phyloP scores from a whole-genome alignment of 23 tunicate genomes.

The Trididemnum miniatum region DNA sequence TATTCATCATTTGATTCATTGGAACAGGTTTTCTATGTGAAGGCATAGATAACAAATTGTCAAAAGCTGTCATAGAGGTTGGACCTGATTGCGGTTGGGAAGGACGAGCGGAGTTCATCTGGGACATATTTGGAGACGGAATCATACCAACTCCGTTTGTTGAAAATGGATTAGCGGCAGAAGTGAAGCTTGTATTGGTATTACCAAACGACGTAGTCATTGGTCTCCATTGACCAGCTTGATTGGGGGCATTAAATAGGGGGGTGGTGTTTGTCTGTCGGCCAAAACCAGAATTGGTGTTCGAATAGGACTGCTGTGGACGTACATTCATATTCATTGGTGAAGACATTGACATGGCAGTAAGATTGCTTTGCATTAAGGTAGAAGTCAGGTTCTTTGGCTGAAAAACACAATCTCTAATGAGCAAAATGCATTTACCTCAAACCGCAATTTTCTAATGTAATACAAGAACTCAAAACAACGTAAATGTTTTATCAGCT shows the following conservation, averaged over 20 bases:
- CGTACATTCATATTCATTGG: background rate
- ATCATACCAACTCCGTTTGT: background rate
- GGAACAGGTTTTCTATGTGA: constrained; percentile 33
- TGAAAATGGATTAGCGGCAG: background rate
- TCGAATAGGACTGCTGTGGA: background rate
- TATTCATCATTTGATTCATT: constrained; percentile 39
- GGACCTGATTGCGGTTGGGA: background rate
- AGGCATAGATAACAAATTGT: constrained; percentile 49
- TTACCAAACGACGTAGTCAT: background rate
- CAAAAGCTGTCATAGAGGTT: background rate
- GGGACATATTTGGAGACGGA: background rate
- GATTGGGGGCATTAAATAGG: background rate
- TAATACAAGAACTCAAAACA: too few species aligned
- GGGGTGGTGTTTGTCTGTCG: background rate
- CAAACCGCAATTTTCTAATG: too few species aligned
- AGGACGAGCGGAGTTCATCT: background rate
- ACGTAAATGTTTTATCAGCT: background rate
- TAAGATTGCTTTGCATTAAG: constrained; percentile 59
- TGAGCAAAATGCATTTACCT: too few species aligned
- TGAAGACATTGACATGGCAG: constrained; percentile 29
- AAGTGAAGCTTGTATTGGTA: background rate
- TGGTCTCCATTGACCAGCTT: background rate
- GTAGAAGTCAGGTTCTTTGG: constrained; percentile 84
- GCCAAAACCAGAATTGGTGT: background rate
- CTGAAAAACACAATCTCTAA: constrained; percentile 38